Evolutionary conservation across 1,140 invertebrate genomes (phyloP).

Genomic region (Arion vulgaris): DNA sequence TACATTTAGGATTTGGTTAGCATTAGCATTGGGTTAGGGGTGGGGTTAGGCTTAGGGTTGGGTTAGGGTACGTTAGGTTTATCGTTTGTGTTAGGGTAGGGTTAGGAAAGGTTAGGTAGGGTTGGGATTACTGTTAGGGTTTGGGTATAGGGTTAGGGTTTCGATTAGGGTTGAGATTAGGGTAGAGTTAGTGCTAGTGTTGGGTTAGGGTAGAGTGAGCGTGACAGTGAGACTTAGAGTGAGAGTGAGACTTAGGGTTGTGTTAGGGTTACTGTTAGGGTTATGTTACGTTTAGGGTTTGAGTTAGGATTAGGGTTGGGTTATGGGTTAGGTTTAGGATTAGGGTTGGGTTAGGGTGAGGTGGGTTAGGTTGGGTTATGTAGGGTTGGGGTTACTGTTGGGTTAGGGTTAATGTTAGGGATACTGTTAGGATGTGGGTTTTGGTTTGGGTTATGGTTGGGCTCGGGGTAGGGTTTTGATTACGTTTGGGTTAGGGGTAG

Average conservation of each 20-base stretch:
- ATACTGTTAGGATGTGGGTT: too few species aligned
- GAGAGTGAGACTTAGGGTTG: conserved; percentile 41
- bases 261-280: conserved; percentile 46
- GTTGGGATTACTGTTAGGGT: not conserved
- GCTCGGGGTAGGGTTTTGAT: too few species aligned
- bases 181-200: conserved; percentile 42
- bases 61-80: not conserved
- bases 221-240: not conserved
- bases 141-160: not conserved
- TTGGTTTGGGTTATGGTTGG: too few species aligned
- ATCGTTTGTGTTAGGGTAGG: conserved; percentile 1
- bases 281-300: conserved; percentile 40
- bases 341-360: too few species aligned
- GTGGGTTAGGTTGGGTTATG: too few species aligned
- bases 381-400: too few species aligned
- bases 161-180: conserved; percentile 38
- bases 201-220: not conserved
- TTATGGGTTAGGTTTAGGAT: too few species aligned
- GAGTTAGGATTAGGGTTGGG: conserved; percentile 45
- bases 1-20: conserved; percentile 43
- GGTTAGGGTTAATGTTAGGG: too few species aligned
- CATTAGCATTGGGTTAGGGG: conserved; percentile 34
- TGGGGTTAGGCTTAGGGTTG: conserved; percentile 45
- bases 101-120: not conserved
- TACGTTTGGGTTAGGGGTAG: too few species aligned